Percentiles rank a stretch among this genome's conserved stretches.
phyloP scores from a whole-genome alignment of 1,140 invertebrate genomes.

The Frieseomelitta varia region DNA sequence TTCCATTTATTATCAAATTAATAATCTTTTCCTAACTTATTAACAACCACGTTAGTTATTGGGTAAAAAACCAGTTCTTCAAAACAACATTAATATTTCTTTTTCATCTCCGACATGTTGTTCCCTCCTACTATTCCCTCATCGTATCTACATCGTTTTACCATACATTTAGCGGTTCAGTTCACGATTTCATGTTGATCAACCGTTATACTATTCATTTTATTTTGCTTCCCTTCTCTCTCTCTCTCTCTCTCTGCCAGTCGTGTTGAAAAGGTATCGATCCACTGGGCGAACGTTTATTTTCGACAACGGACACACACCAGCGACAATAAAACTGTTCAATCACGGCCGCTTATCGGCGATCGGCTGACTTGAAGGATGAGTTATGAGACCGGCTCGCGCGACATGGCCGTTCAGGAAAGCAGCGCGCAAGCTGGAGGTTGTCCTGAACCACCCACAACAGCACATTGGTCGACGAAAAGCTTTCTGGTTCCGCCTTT shows the following conservation, averaged over 20 bases:
- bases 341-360: slow-evolving; percentile 57
- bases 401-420: slow-evolving; percentile 62
- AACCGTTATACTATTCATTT: background rate
- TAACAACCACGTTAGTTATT: too few relatives aligned
- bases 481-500: slow-evolving; percentile 63
- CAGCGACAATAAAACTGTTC: slow-evolving; percentile 58
- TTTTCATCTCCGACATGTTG: background rate
- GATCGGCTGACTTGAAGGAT: slow-evolving; percentile 54
- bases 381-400: slow-evolving; percentile 48
- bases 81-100: background rate
- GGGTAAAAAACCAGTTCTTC: background rate
- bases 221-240: background rate
- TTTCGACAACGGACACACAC: slow-evolving; percentile 37
- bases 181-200: background rate
- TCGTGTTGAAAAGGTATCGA: slow-evolving; percentile 22
- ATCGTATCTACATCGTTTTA: background rate
- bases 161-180: background rate
- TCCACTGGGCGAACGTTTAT: slow-evolving; percentile 40
- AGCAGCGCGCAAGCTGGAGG: slow-evolving; percentile 55
- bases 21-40: too few relatives aligned
- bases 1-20: background rate
- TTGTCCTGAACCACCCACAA: slow-evolving; percentile 55
- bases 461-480: slow-evolving; percentile 65
- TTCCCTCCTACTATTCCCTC: background rate
- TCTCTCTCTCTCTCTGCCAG: too few relatives aligned